Conservation (phyloP, 2,797 vertebrate genomes). For the Sebastes matsubarae region DNA sequence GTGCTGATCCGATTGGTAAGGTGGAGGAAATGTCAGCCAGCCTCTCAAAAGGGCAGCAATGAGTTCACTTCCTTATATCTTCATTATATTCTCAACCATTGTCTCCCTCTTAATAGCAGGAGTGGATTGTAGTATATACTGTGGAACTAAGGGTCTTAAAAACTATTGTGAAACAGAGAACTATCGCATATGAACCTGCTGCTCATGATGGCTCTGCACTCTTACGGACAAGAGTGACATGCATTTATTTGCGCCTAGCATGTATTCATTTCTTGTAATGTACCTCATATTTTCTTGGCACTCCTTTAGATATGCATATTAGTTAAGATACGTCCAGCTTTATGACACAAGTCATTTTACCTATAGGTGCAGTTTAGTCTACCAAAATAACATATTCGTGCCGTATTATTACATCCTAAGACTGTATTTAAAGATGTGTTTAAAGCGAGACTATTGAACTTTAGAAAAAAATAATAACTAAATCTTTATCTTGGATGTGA, state of each 20-base stretch:
- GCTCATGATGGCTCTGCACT: neutral
- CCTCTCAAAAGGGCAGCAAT: slow-evolving; percentile 51
- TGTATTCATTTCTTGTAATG: too few relatives aligned
- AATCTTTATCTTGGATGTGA: neutral
- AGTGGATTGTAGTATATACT: too few relatives aligned
- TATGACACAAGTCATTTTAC: neutral
- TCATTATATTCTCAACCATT: slow-evolving; percentile 26
- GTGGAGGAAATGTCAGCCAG: slow-evolving; percentile 49
- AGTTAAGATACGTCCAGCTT: neutral
- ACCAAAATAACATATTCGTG: neutral
- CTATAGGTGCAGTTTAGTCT: neutral
- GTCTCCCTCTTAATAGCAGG: slow-evolving; percentile 1
- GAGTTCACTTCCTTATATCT: slow-evolving; percentile 31
- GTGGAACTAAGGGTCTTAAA: neutral
- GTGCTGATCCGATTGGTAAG: slow-evolving; percentile 48
- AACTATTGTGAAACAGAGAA: neutral
- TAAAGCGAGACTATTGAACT: neutral
- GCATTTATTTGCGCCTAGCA: fast-evolving
- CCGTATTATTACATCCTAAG: neutral
- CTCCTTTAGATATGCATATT: neutral
- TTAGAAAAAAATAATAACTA: neutral
- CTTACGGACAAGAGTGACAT: neutral
- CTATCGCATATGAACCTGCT: neutral
- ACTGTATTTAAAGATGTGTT: neutral
- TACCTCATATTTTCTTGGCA: neutral